Evolutionary conservation across 2,113 vertebrate species (phyloP), one percentile per base, ranked within the genome.

Genomic region (Odocoileus virginianus): DNA sequence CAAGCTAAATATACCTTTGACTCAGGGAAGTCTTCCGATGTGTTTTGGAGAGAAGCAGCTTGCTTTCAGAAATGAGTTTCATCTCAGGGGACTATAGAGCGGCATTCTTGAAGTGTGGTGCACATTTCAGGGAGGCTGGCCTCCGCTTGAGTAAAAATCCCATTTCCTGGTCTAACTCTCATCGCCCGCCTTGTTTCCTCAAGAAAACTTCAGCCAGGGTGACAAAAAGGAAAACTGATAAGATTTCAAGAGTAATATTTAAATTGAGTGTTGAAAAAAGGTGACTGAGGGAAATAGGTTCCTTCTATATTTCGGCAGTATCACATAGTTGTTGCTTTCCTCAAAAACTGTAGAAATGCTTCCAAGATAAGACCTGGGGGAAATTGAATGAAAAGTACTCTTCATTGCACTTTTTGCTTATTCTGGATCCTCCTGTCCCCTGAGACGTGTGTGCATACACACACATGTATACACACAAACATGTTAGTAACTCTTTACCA

Each of bases 1-100:
- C 98, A 95, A 91, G 54, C 76, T 97, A 96, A 98, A 93, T 95
- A 97, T 91, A 78, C 83, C 98, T 98, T 89, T 98, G 95, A 97
- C 98, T 93, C 36, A 3, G 0, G 64, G 84, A 96, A 76, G 98
- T 92, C 88, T 64, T 94, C 93, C 93, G 93, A 60, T 90, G 74
- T 96, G 76, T 89, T 36, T 82, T 93, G 87, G 45, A 96, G 96
- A 97, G 98, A 97, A 96, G 98, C 94, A 61, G 78, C 94, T 67
- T 97, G 93, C 88, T 96, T 97, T 90, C 94, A 85, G 97, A 97
- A 97, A 89, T 30, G 96, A 55, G 78, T 40, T 92, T 97, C 87
- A 94, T 97, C 86, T 79, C 96, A 45, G 95, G 71, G 83, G 85
- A 90, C 86, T 67, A 43, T 36, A 78, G 36, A 93, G 78, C 60